Base-by-base conservation (phyloP, 1,140 invertebrate genomes). In the Palaemon carinicauda region DNA sequence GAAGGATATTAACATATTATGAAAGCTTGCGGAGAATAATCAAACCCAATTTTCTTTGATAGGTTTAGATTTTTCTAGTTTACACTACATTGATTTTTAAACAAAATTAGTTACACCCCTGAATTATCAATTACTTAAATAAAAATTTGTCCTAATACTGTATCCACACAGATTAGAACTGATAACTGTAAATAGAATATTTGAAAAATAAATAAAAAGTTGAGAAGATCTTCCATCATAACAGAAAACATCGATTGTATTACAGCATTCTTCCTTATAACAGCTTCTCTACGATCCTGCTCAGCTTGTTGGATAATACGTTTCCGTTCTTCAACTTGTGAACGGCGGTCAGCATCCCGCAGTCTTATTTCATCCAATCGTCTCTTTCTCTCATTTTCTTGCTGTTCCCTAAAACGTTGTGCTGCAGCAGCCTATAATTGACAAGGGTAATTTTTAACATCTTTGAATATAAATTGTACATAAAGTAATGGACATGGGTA, bases 261-360 rank as follows among this genome's bases (percentile, higher is more conserved):
- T 89, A 92, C 91, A 90, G 94, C 94, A 92, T 96, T 96, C 91
- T 96, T 95, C 89, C 95, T 94, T 73, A 97, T 91, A 82, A 97
- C 95, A 65, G 96, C 96, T 91, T 97, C 96, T 88, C 96, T 94
- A 88, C 96, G 93, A 89, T 96, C 96, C 89, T 95, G 92, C 88
- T 97, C 96, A 33, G 96, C 96, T 91, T 97, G 96, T 93, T 95
- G 95, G 91, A 97, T 96, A 90, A 95, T 93, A 81, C 94, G 94
- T 92, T 97, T 97, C 88, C 96, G 93, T 92, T 97, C 96, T 92
- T 97, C 96, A 51, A 97, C 96, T 92, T 96, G 94, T 74, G 92
- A 92, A 69, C 95, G 93, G 90, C 95, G 94, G 90, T 96, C 95
- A 90, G 93, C 94, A 91, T 97, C 96, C 87, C 94, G 94, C 78